Percentiles rank a stretch among this genome's conserved stretches.
Conservation (phyloP, 1,140 invertebrate species). For the Cepaea nemoralis region DNA sequence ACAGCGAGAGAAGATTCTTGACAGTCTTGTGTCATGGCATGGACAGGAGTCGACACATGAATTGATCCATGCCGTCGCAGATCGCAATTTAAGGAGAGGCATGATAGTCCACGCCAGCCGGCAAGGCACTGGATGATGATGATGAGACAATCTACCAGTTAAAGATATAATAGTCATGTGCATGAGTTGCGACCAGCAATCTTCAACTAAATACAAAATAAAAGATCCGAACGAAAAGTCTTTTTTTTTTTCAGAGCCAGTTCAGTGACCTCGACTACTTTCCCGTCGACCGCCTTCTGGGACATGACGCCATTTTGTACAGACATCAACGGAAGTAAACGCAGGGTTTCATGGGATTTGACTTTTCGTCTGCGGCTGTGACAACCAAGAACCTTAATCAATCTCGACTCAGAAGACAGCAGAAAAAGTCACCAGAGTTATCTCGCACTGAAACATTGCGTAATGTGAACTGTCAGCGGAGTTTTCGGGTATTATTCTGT, state of each 20-base stretch:
- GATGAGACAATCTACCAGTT: too few relatives aligned
- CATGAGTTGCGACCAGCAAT: background rate
- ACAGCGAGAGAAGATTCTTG: too few relatives aligned
- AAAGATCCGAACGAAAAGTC: background rate
- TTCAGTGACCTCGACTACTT: background rate
- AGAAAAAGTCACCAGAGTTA: background rate
- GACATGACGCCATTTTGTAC: background rate
- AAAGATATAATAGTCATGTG: too few relatives aligned
- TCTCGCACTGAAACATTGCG: background rate
- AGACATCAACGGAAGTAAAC: background rate
- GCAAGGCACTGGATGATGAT: too few relatives aligned
- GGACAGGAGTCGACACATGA: too few relatives aligned
- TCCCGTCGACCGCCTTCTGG: background rate
- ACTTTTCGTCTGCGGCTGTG: background rate
- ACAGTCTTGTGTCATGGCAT: too few relatives aligned
- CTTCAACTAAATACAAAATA: background rate
- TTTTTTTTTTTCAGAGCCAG: background rate
- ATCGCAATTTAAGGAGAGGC: too few relatives aligned
- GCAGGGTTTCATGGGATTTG: background rate
- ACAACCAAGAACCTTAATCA: conserved; percentile 4
- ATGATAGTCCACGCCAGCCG: too few relatives aligned
- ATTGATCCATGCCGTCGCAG: too few relatives aligned
- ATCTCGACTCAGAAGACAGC: background rate
- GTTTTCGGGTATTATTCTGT: too few relatives aligned
- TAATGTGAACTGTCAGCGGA: background rate